A percentile compares a stretch with the other conserved stretches of the same genome.
Evolutionary conservation across 1,140 invertebrate genomes (phyloP).

Genomic region (Drosophila pallidifrons): DNA sequence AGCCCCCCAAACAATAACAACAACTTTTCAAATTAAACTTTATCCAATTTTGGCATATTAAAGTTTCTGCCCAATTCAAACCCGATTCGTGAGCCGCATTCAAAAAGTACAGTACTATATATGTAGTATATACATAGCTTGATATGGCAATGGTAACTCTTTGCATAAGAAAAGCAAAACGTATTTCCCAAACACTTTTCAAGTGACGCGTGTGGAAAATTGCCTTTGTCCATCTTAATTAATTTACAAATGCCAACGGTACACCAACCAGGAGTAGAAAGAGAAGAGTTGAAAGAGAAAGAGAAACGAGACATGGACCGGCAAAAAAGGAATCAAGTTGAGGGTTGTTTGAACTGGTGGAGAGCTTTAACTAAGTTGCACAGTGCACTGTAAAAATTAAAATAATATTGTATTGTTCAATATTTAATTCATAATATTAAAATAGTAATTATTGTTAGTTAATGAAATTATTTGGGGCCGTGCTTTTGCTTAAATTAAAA

Average conservation of each 20-base stretch:
- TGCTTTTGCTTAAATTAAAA: too few relatives aligned
- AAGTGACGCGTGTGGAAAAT: conserved; percentile 55
- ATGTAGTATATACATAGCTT: conserved; percentile 4
- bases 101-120: background rate
- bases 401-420: background rate
- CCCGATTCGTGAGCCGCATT: conserved; percentile 55
- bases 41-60: conserved; percentile 79
- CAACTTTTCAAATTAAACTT: conserved; percentile 83
- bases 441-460: too few relatives aligned
- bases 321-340: conserved; percentile 19
- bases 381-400: conserved; percentile 7
- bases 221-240: conserved; percentile 80
- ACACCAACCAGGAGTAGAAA: background rate
- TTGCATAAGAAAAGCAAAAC: conserved; percentile 15
- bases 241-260: conserved; percentile 61
- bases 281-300: background rate
- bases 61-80: conserved; percentile 59
- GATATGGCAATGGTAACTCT: background rate
- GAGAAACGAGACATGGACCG: background rate
- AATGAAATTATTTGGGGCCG: too few relatives aligned
- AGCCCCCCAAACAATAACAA: conserved; percentile 71
- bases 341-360: conserved; percentile 25
- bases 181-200: conserved; percentile 50
- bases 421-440: too few relatives aligned
- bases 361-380: conserved; percentile 32